Percentiles rank a stretch among this genome's conserved stretches.
Evolutionary conservation across 2,888 invertebrate genomes (phyloP).

Genomic region (Sussaba pulchella): DNA sequence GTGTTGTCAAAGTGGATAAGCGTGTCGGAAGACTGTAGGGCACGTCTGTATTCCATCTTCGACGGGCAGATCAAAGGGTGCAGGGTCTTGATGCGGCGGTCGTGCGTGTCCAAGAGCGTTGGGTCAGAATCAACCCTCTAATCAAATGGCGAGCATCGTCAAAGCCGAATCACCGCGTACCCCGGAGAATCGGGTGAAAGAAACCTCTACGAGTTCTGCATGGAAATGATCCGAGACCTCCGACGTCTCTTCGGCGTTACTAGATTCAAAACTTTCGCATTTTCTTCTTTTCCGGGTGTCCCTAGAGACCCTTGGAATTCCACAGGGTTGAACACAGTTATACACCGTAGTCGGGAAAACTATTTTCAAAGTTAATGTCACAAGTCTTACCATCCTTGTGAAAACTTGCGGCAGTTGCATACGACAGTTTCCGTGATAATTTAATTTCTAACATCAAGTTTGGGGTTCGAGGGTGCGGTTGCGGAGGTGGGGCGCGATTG

Average conservation of each 20-base stretch:
- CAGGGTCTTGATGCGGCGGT: slow-evolving; percentile 55
- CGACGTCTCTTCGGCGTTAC: slow-evolving; percentile 24
- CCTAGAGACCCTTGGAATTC: slow-evolving; percentile 5
- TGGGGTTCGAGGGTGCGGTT: slow-evolving; percentile 69
- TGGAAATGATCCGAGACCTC: slow-evolving; percentile 67
- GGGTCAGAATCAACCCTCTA: slow-evolving; percentile 69
- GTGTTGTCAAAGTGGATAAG: slow-evolving; percentile 2
- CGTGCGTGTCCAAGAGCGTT: slow-evolving; percentile 62
- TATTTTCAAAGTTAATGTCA: slow-evolving; percentile 57
- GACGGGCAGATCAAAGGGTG: slow-evolving; percentile 61
- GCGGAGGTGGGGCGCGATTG: slow-evolving; percentile 62
- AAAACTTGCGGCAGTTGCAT: slow-evolving; percentile 45
- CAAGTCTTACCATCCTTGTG: slow-evolving; percentile 65
- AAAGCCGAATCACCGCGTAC: slow-evolving; percentile 56
- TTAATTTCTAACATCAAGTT: slow-evolving; percentile 79
- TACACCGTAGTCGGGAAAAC: slow-evolving; percentile 9
- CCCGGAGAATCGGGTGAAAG: slow-evolving; percentile 69
- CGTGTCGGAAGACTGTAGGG: slow-evolving; percentile 35
- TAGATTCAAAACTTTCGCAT: slow-evolving; percentile 39
- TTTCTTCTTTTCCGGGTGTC: slow-evolving; percentile 49
- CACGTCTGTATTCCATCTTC: slow-evolving; percentile 50
- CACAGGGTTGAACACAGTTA: slow-evolving; percentile 21
- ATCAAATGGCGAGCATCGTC: slow-evolving; percentile 73
- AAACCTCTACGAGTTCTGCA: slow-evolving; percentile 68
- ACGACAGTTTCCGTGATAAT: slow-evolving; percentile 48